Conservation (phyloP, 2,888 invertebrate genomes). For the Schrankia costaestrigalis region DNA sequence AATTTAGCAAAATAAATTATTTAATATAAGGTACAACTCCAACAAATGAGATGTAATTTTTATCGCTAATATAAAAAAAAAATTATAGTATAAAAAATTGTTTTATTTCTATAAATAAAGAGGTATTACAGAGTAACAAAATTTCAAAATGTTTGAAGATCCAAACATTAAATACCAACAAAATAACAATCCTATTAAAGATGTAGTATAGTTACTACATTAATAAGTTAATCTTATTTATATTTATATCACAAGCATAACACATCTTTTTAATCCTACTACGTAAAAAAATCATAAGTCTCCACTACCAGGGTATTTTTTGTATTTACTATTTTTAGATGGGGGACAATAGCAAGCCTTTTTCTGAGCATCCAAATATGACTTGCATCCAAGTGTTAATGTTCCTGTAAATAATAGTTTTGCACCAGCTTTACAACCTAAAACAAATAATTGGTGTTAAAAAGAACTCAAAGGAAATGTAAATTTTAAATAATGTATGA, state of each 20-base stretch:
- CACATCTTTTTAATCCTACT: no score
- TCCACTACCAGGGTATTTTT: slow-evolving; percentile 73
- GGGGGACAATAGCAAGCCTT: slow-evolving; percentile 89
- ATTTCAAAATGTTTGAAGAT: no score
- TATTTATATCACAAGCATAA: no score
- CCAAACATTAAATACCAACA: no score
- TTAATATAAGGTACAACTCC: slow-evolving; percentile 64
- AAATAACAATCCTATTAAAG: no score
- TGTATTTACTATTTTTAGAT: slow-evolving; percentile 66
- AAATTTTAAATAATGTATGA: no score
- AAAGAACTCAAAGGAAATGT: no score
- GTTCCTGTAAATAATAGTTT: slow-evolving; percentile 93
- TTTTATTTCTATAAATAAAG: slow-evolving; percentile 36
- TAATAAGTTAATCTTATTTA: no score
- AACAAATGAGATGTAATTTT: slow-evolving; percentile 66
- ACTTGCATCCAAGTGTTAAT: slow-evolving; percentile 91
- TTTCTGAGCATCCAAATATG: slow-evolving; percentile 91
- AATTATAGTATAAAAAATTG: slow-evolving; percentile 26
- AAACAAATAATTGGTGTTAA: no score
- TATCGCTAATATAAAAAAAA: slow-evolving; percentile 67
- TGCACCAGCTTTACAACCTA: slow-evolving; percentile 92
- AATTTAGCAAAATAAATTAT: slow-evolving; percentile 70
- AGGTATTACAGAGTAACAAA: no score
- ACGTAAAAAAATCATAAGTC: no score
- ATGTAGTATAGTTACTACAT: no score